Evolutionary conservation across 2,888 invertebrate species (phyloP), one percentile per base, ranked within the genome.

Genomic region (Noctua pronuba): DNA sequence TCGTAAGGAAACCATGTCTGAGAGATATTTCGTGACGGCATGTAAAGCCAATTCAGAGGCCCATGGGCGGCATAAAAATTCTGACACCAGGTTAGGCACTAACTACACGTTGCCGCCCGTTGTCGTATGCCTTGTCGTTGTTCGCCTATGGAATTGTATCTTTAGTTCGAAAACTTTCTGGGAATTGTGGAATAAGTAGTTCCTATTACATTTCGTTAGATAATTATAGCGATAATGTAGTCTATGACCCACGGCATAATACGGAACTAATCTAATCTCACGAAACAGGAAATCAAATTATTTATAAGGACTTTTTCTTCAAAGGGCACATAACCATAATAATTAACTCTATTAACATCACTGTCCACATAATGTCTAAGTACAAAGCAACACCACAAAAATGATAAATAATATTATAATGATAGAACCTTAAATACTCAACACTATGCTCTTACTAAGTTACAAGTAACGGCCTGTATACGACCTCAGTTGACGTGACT

Each of bases 391-490:
- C 28, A 18, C 49, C 31, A 44, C 4, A 18, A 28, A 11, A 60
- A 44, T 28, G 1, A 49, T 55, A 21, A 49, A n/a, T n/a, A 16
- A 38, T 38, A 38, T 35, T 38, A 41, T 44, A 21, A 80, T 10
- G 1, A 13, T 18, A 8, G 16, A 41, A 44, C n/a, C 62, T n/a
- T 55, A 49, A 72, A 52, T 28, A 28, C 41, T 35, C 21, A 35
- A n/a, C 35, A 82, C 35, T 70, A 67, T 64, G n/a, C 35, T 46
- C 21, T n/a, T 18, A 21, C 18, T 31, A 38, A 67, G 44, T 52
- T 46, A 67, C 60, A 38, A 24, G 31, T 62, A 62, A 62, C 4
- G 21, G 1, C 60, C 31, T 62, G 21, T 21, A 10, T 21, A 62
- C 31, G 60, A 62, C 60, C 31, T 31, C 60, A 5, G 0, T 21